Evolutionary conservation across 1,140 invertebrate genomes (phyloP).

Genomic region (Drosophila baimaii): DNA sequence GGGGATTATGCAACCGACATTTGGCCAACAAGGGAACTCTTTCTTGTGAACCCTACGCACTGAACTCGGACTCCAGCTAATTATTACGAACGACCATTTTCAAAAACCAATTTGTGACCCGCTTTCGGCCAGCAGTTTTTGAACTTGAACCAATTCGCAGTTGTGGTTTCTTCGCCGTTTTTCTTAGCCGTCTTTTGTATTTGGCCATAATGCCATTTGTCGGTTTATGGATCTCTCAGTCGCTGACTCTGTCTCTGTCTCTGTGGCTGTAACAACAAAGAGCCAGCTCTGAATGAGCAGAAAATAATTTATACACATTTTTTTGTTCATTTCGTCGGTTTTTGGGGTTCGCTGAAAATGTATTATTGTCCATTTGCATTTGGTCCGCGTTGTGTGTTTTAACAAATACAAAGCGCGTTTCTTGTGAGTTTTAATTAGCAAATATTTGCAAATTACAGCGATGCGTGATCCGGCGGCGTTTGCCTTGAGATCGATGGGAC

Average conservation of each 20-base stretch:
- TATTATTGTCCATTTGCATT: conserved; percentile 46
- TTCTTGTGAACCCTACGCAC: conserved; percentile 39
- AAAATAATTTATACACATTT: conserved; percentile 76
- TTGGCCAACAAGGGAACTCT: conserved; percentile 63
- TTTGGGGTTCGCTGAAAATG: conserved; percentile 29
- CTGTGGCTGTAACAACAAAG: conserved; percentile 24
- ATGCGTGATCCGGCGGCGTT: conserved; percentile 29
- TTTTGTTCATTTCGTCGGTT: conserved; percentile 46
- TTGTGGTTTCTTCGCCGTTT: conserved; percentile 45
- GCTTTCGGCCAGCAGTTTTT: conserved; percentile 59
- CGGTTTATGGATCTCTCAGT: conserved; percentile 51
- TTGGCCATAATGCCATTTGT: conserved; percentile 41
- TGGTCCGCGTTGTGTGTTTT: conserved; percentile 8
- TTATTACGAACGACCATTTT: conserved; percentile 17
- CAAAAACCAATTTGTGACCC: conserved; percentile 52
- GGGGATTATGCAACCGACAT: conserved; percentile 30
- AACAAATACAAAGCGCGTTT: conserved; percentile 25
- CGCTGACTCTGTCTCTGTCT: background rate
- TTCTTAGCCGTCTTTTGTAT: conserved; percentile 29
- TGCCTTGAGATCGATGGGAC: conserved; percentile 55
- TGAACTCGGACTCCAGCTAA: conserved; percentile 19
- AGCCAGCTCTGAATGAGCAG: conserved; percentile 23
- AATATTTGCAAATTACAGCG: conserved; percentile 77
- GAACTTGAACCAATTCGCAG: conserved; percentile 76
- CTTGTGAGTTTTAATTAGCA: conserved; percentile 70